Conservation (phyloP, 2,888 invertebrate species). For the Mactromeris polynyma region DNA sequence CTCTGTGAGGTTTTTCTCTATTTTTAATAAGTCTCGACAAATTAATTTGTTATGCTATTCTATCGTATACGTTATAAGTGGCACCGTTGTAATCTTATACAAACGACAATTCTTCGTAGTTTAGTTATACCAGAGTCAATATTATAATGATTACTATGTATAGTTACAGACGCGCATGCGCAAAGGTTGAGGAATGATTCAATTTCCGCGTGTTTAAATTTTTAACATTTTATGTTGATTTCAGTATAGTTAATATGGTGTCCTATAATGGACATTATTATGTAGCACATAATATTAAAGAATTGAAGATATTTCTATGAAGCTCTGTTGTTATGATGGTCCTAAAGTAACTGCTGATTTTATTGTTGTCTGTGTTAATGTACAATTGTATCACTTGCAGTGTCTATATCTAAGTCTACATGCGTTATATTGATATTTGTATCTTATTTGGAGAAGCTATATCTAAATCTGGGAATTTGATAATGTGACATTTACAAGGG, state of each 20-base stretch:
- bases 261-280: background rate
- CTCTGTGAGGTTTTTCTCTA: no score
- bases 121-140: no score
- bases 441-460: background rate
- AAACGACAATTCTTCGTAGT: no score
- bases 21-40: no score
- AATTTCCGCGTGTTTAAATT: background rate
- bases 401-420: background rate
- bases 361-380: background rate
- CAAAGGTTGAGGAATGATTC: background rate
- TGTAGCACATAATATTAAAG: no score
- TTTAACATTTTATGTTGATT: background rate
- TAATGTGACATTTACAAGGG: background rate
- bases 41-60: no score
- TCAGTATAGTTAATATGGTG: background rate
- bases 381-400: background rate
- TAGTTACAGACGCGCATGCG: slow-evolving; percentile 1
- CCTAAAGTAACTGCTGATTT: slow-evolving; percentile 19
- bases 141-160: no score
- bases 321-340: background rate
- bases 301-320: background rate
- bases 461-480: background rate
- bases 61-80: no score
- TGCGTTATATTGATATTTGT: background rate
- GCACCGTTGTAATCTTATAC: no score